Percentiles rank a stretch among this genome's conserved stretches.
phyloP scores from a whole-genome alignment of 2,888 invertebrate genomes.

The Oligia fasciuncula region DNA sequence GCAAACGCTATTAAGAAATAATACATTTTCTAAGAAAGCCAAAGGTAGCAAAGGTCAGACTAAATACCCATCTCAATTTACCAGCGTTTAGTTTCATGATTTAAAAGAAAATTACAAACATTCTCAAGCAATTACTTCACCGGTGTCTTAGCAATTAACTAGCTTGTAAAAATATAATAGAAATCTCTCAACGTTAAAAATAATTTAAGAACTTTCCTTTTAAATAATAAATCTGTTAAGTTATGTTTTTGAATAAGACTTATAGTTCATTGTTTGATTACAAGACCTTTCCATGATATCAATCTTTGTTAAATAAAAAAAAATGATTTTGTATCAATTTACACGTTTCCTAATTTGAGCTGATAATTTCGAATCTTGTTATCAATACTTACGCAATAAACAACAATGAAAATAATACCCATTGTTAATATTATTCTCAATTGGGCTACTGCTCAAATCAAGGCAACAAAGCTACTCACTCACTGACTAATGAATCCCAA shows the following conservation, averaged over 20 bases:
- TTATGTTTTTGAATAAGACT: not conserved
- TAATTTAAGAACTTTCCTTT: not conserved
- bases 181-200: not conserved
- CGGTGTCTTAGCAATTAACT: not conserved
- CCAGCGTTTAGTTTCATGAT: not conserved
- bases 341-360: not conserved
- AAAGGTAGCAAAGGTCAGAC: not conserved
- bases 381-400: not conserved
- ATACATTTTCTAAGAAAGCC: slow-evolving; percentile 12
- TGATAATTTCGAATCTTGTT: not conserved
- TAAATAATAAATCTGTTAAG: not conserved
- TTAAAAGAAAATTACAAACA: not conserved
- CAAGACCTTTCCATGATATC: not conserved
- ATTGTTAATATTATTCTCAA: slow-evolving; percentile 1
- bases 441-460: slow-evolving; percentile 17
- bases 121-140: not conserved
- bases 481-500: slow-evolving; percentile 50
- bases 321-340: not conserved
- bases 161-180: not conserved
- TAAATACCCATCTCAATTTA: not conserved
- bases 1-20: not conserved
- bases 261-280: not conserved
- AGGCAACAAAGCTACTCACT: slow-evolving; percentile 22
- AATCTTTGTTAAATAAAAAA: not conserved
- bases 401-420: not conserved